A percentile compares a stretch with the other conserved stretches of the same genome.
Conservation (phyloP, 2,113 vertebrate genomes). For the Pelodiscus sinensis region DNA sequence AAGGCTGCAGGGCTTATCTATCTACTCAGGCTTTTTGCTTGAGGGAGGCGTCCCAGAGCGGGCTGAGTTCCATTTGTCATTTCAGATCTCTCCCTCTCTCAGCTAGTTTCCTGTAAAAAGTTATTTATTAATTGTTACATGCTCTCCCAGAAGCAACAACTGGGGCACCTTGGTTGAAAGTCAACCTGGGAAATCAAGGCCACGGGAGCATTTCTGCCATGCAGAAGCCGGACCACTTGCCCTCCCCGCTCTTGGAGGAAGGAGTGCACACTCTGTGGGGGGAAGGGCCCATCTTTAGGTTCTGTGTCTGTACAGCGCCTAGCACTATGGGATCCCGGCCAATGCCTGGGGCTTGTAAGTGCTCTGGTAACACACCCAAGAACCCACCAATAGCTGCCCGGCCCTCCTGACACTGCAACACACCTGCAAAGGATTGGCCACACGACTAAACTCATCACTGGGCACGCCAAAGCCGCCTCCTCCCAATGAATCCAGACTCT, state of each 20-base stretch:
- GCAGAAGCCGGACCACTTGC: neutral
- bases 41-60: neutral
- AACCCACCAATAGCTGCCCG: neutral
- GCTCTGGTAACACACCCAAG: neutral
- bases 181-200: neutral
- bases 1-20: slow-evolving; percentile 62
- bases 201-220: neutral
- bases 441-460: neutral
- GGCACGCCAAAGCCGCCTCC: neutral
- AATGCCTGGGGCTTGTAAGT: neutral
- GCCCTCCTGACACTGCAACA: neutral
- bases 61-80: slow-evolving; percentile 5
- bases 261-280: neutral
- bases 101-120: neutral
- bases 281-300: neutral
- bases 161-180: neutral
- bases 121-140: slow-evolving; percentile 44
- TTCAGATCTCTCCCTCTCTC: neutral
- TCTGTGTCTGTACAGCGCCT: neutral
- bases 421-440: neutral
- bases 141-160: slow-evolving; percentile 4
- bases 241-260: neutral
- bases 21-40: slow-evolving; percentile 62
- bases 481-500: neutral
- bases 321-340: neutral